Percentiles rank a stretch among this genome's conserved stretches.
Evolutionary conservation across 2,888 invertebrate genomes (phyloP).

Genomic region (Ceraclea dissimilis): DNA sequence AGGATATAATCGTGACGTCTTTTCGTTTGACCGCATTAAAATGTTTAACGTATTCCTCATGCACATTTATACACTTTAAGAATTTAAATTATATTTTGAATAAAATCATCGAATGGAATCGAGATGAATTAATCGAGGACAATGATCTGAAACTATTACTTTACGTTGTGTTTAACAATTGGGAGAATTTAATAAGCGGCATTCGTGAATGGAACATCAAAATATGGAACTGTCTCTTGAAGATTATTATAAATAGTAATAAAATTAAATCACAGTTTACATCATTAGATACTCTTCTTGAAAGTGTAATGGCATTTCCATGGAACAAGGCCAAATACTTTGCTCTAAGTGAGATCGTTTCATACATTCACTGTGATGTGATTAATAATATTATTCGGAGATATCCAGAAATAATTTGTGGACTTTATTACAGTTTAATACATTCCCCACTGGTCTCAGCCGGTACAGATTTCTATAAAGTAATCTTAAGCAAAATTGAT

Average conservation of each 20-base stretch:
- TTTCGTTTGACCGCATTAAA: slow-evolving; percentile 35
- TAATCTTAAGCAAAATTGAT: slow-evolving; percentile 39
- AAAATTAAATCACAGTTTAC: slow-evolving; percentile 27
- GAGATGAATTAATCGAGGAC: slow-evolving; percentile 30
- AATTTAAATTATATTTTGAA: slow-evolving; percentile 36
- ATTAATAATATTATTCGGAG: slow-evolving; percentile 26
- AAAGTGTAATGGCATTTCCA: slow-evolving; percentile 42
- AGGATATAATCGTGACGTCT: slow-evolving; percentile 30
- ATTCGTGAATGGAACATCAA: slow-evolving; percentile 46
- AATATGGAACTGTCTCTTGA: slow-evolving; percentile 39
- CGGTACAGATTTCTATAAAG: slow-evolving; percentile 53
- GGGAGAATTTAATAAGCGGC: slow-evolving; percentile 53
- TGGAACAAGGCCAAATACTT: slow-evolving; percentile 54
- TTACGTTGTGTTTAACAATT: slow-evolving; percentile 50
- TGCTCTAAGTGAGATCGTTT: slow-evolving; percentile 47
- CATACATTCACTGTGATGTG: slow-evolving; percentile 29
- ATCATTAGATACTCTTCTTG: slow-evolving; percentile 31
- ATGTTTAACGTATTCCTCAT: slow-evolving; percentile 46
- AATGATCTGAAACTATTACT: slow-evolving; percentile 39
- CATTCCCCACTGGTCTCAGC: slow-evolving; percentile 51
- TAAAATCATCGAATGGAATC: slow-evolving; percentile 25
- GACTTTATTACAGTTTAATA: slow-evolving; percentile 39
- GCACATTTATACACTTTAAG: slow-evolving; percentile 47
- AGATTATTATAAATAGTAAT: slow-evolving; percentile 30
- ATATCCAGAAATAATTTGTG: slow-evolving; percentile 33